Evolutionary conservation across 92 coral and sea anemone species (phyloP), one percentile per base, ranked within the genome.

Genomic region (Palythoa grandiflora): DNA sequence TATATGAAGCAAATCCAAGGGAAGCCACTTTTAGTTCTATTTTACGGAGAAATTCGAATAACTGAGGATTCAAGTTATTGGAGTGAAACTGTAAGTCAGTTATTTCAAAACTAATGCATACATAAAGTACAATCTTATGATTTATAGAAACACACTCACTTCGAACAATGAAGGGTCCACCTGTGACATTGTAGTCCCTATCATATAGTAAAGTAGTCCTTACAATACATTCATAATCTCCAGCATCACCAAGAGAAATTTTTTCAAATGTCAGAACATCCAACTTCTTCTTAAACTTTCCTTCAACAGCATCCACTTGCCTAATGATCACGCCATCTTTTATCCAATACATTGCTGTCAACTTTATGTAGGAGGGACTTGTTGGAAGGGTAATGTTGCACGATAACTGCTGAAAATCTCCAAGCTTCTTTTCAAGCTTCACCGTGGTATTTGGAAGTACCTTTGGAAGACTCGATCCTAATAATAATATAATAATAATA

Each of bases 141-240:
- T 28, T 28, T 28, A 28, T 28, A 28, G 28, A 28, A 28, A 28
- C 28, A 28, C 28, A 44, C 85, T 65, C 9, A 80, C 85, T 68
- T 51, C 63, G 63, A 5, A 80, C 35, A n/a, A 80, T 51, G 40
- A 61, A 80, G 8, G 85, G 85, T 20, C 85, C 85, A 40, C 73
- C 74, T 60, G 85, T 80, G 50, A 80, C 68, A 21, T 80, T 80
- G 39, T 17, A 61, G 1, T 80, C 35, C 6, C 10, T 61, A 3
- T 0, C 13, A 0, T 0, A 9, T 1, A 16, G 8, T 9, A 80
- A 39, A 0, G 0, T 0, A 0, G 75, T 63, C 17, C 28, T 17
- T 15, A 80, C 21, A 65, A 80, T 80, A 48, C 85, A 80, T 3
- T 38, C 9, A 5, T 80, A 80, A n/a, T 9, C 39, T 38, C 85